Conservation (phyloP, 2,888 invertebrate genomes). For the Mechanitis messenoides region DNA sequence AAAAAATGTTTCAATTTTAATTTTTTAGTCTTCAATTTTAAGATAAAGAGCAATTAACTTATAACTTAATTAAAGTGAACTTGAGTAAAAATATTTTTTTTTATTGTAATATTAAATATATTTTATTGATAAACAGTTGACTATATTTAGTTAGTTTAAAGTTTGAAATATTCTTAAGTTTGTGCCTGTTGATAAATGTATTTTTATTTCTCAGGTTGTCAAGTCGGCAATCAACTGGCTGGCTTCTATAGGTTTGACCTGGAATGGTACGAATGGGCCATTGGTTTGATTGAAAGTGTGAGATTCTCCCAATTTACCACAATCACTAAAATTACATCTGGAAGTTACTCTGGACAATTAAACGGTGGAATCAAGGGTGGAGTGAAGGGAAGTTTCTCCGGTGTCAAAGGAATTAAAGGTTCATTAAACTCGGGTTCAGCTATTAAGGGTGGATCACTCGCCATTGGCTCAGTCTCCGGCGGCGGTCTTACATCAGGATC, state of each 20-base stretch:
- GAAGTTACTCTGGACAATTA: slow-evolving; percentile 22
- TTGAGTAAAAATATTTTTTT: too few relatives aligned
- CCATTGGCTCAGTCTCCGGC: slow-evolving; percentile 34
- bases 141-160: neutral
- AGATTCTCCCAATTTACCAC: slow-evolving; percentile 53
- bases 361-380: slow-evolving; percentile 11
- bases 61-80: too few relatives aligned
- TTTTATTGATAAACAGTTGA: too few relatives aligned
- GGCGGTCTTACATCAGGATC: slow-evolving; percentile 22
- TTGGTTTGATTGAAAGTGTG: slow-evolving; percentile 60
- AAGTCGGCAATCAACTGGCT: slow-evolving; percentile 72
- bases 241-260: slow-evolving; percentile 79
- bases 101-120: too few relatives aligned
- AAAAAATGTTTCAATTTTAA: too few relatives aligned
- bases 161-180: neutral
- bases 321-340: slow-evolving; percentile 34
- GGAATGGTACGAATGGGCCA: slow-evolving; percentile 76
- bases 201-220: slow-evolving; percentile 59
- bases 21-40: too few relatives aligned
- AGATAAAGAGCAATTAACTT: too few relatives aligned
- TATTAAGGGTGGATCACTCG: slow-evolving; percentile 5
- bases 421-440: neutral
- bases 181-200: neutral
- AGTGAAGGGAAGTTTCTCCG: slow-evolving; percentile 11
- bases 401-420: slow-evolving; percentile 24